Evolutionary conservation across 2,888 invertebrate genomes (phyloP).

Genomic region (Limnephilus auricula): DNA sequence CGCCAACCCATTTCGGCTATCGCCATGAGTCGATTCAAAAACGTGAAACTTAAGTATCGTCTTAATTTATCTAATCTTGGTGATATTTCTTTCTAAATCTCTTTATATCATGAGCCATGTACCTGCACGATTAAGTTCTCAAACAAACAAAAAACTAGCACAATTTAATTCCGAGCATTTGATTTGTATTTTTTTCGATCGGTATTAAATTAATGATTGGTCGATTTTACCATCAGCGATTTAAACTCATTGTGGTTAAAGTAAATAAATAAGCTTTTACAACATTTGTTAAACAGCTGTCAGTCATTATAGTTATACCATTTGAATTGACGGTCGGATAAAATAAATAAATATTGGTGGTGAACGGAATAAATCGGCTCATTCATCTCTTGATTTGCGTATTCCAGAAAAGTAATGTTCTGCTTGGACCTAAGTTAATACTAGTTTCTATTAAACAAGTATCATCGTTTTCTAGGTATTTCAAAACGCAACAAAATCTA

Average conservation of each 20-base stretch:
- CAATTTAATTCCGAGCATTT: neutral
- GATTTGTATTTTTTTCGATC: neutral
- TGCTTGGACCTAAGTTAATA: neutral
- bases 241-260: constrained; percentile 22
- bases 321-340: neutral
- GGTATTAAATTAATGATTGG: neutral
- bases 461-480: too few relatives aligned
- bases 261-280: constrained; percentile 25
- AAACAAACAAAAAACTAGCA: neutral
- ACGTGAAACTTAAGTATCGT: too few relatives aligned
- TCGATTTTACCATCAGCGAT: neutral
- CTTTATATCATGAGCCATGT: too few relatives aligned
- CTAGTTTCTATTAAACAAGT: too few relatives aligned
- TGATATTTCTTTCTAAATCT: too few relatives aligned
- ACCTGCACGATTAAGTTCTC: neutral
- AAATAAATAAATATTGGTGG: neutral
- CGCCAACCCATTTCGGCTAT: too few relatives aligned
- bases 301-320: constrained; percentile 16
- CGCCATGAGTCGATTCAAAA: too few relatives aligned
- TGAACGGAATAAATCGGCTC: neutral
- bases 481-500: too few relatives aligned
- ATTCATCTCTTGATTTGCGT: neutral
- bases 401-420: neutral
- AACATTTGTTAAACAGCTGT: neutral
- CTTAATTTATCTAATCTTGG: too few relatives aligned